Percentiles rank a stretch among this genome's conserved stretches.
Conservation (phyloP, 2,113 vertebrate species). For the Clarias batrachus region DNA sequence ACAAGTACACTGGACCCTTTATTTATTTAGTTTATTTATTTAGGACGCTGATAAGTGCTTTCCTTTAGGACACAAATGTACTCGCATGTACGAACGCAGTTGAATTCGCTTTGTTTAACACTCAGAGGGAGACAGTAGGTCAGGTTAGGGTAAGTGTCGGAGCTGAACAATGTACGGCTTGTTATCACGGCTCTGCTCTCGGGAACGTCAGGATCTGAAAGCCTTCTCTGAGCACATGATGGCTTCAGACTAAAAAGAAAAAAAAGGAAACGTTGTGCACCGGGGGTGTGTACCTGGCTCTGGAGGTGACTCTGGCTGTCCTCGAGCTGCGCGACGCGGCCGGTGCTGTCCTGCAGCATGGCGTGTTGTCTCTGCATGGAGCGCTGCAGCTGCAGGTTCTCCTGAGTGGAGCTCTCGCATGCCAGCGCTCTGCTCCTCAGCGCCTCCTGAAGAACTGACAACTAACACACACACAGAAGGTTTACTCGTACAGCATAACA, state of each 20-base stretch:
- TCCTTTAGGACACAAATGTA: no score
- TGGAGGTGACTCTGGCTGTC: conserved; percentile 84
- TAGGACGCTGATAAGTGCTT: no score
- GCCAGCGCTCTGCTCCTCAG: conserved; percentile 74
- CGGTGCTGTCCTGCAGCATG: conserved; percentile 88
- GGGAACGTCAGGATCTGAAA: background rate
- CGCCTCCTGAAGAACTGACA: conserved; percentile 81
- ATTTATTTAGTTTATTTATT: no score
- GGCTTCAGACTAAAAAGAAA: no score
- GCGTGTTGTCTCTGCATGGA: conserved; percentile 84
- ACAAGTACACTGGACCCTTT: no score
- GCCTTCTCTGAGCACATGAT: background rate
- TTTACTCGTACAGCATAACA: background rate
- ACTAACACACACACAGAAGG: conserved; percentile 61
- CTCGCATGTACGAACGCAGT: no score
- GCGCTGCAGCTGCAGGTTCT: conserved; percentile 83
- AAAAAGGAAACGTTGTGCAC: background rate
- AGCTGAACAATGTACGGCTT: background rate
- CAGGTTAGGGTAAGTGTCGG: background rate
- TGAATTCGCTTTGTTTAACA: no score
- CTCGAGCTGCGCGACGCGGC: conserved; percentile 85
- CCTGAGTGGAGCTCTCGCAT: conserved; percentile 76
- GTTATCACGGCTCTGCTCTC: background rate
- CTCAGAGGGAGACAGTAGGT: background rate
- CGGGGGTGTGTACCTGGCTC: conserved; percentile 74